A percentile compares a stretch with the other conserved stretches of the same genome.
These are phyloP conservation scores for Phoenicopterus ruber DNA, from an alignment of 2,113 vertebrate species.

Conservation along the genomic window DNA sequence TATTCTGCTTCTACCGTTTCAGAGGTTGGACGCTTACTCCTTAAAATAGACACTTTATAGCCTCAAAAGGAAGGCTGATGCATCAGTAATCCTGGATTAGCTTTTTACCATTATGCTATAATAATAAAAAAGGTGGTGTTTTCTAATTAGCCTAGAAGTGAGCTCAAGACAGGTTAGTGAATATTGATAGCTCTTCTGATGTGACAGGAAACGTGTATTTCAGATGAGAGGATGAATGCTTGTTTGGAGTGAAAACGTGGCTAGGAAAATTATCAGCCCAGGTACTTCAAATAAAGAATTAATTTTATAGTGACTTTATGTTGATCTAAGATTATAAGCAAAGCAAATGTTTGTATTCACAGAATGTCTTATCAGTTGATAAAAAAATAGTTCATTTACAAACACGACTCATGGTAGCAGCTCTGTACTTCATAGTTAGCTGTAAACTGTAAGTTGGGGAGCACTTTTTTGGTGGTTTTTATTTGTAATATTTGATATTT, in stretches of 20 bases:
- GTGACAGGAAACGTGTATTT: background rate
- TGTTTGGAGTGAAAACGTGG: background rate
- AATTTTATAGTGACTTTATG: background rate
- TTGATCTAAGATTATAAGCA: background rate
- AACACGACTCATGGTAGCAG: background rate
- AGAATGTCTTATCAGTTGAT: background rate
- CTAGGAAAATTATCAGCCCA: fast-evolving
- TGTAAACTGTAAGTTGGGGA: background rate
- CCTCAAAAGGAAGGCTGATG: background rate
- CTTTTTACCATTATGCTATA: background rate
- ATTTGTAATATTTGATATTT: background rate
- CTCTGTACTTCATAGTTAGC: background rate
- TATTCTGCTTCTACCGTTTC: no score
- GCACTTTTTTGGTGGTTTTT: background rate
- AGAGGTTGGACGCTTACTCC: background rate
- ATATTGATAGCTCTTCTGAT: background rate
- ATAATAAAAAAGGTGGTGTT: background rate
- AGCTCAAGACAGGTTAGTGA: background rate
- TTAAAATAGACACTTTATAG: background rate
- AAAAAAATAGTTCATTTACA: background rate
- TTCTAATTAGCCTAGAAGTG: background rate
- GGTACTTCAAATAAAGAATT: background rate
- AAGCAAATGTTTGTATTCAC: background rate
- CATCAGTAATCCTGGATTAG: background rate
- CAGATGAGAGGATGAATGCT: background rate